Conservation (phyloP, 2,888 invertebrate species). For the Cyrtodaria siliqua region DNA sequence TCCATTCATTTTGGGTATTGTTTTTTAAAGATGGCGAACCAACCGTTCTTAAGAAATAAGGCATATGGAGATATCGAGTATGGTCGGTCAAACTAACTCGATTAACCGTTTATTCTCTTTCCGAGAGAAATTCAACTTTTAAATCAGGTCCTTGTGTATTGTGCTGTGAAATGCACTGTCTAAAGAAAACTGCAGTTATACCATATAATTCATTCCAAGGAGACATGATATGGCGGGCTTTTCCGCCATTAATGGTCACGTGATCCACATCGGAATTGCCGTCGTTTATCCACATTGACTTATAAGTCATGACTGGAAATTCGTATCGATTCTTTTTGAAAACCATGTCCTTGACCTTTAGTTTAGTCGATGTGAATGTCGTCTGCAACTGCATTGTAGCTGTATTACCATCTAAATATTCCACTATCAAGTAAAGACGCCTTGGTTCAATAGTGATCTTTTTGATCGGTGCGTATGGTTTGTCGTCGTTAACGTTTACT, state of each 20-base stretch:
- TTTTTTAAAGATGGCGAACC: too few species aligned
- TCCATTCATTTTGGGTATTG: too few species aligned
- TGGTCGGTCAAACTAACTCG: too few species aligned
- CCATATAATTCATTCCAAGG: conserved; percentile 62
- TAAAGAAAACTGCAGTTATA: conserved; percentile 69
- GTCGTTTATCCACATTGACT: conserved; percentile 73
- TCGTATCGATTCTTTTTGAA: conserved; percentile 37
- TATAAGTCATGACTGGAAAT: conserved; percentile 66
- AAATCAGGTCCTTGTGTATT: conserved; percentile 70
- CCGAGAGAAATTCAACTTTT: conserved; percentile 35
- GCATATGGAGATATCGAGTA: too few species aligned
- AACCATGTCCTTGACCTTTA: conserved; percentile 44
- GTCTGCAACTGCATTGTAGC: conserved; percentile 45
- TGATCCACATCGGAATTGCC: conserved; percentile 72
- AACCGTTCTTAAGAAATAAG: too few species aligned
- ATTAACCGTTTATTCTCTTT: too few species aligned
- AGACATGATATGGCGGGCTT: conserved; percentile 56
- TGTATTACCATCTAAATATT: conserved; percentile 58
- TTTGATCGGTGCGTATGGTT: conserved; percentile 63
- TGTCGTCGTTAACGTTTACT: conserved; percentile 15
- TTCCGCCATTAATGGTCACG: conserved; percentile 66
- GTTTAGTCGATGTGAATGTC: conserved; percentile 39
- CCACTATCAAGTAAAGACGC: conserved; percentile 26
- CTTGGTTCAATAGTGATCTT: conserved; percentile 54
- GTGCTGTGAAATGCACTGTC: conserved; percentile 70